These are phyloP conservation scores for Lophius americanus DNA, from an alignment of 2,797 vertebrate genomes.

Conservation along the genomic window DNA sequence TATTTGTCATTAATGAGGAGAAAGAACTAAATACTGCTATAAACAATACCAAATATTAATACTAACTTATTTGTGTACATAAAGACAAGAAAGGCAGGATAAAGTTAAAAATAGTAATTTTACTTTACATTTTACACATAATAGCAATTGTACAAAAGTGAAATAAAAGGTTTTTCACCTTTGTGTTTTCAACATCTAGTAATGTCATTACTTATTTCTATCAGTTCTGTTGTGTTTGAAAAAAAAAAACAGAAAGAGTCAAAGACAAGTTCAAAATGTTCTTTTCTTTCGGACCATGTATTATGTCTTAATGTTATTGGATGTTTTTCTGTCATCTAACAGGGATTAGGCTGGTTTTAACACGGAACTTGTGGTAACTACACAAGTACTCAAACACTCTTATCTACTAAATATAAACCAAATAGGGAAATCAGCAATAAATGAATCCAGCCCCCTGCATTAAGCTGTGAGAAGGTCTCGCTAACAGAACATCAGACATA, in stretches of 20 bases:
- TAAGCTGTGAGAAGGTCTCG: constrained; percentile 55
- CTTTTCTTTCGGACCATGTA: neutral
- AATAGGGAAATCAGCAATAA: constrained; percentile 48
- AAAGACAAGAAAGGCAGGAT: neutral
- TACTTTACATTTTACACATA: neutral
- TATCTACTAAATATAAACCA: constrained; percentile 58
- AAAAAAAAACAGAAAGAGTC: too few species aligned
- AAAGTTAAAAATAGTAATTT: neutral
- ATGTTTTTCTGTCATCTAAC: neutral
- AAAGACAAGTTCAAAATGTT: neutral
- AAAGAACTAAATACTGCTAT: too few species aligned
- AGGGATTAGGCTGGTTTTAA: constrained; percentile 18
- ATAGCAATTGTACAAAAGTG: neutral
- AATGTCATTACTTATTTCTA: neutral
- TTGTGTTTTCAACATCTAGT: neutral
- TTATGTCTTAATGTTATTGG: neutral
- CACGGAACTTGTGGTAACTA: constrained; percentile 19
- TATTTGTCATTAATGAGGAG: neutral
- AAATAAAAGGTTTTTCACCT: constrained; percentile 10
- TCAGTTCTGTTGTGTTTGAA: neutral
- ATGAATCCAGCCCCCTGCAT: constrained; percentile 49
- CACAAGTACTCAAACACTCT: constrained; percentile 22
- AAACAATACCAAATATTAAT: too few species aligned
- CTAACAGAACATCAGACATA: constrained; percentile 58
- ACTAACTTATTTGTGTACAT: neutral